Base-by-base conservation (phyloP, 1,140 invertebrate genomes). In the Halesus radiatus region DNA sequence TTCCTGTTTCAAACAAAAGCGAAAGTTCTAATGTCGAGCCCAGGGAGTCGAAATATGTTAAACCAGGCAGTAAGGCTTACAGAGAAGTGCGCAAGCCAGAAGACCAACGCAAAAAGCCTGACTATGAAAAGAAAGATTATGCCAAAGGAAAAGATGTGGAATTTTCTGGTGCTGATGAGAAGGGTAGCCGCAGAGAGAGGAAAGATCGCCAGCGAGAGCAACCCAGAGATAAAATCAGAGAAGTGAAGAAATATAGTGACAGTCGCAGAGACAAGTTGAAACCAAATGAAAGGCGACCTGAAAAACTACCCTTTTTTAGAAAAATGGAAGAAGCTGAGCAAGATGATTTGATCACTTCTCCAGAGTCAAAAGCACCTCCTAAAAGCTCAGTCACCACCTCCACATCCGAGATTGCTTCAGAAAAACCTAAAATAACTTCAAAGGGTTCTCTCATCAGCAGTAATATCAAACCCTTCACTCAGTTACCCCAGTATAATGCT, bases 401-500 rank as follows among this genome's bases (percentile, higher is more conserved):
- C 87, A 88, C 80, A 26, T 54, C 52, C 23, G 77, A 79, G 15
- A 32, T 20, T 52, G 15, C 58, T 20, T 20, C 70, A n/a, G 76
- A 78, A 18, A 80, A 81, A 70, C 10, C 64, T 13, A 56, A 29
- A 53, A 66, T 37, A 52, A 37, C 26, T 68, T 3, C 52, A 10
- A 81, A 83, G 58, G 45, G 23, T 10, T 52, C 73, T 58, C 62
- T 76, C 15, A 60, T 79, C 2, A 85, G 88, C 84, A 88, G 88
- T 80, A 88, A 89, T 76, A 89, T 89, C 56, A 90, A 89, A 85
- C 89, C 89, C 10, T 89, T 89, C 45, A 90, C 88, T 32, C 88
- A 89, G 84, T 82, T 89, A 45, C 88, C 88, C 6, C 87, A 89
- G 84, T 87, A 88, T 5, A 90, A 89, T 81, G 88, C 86, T 74